Conservation (phyloP, 1,140 invertebrate species). For the Gryon sp. region DNA sequence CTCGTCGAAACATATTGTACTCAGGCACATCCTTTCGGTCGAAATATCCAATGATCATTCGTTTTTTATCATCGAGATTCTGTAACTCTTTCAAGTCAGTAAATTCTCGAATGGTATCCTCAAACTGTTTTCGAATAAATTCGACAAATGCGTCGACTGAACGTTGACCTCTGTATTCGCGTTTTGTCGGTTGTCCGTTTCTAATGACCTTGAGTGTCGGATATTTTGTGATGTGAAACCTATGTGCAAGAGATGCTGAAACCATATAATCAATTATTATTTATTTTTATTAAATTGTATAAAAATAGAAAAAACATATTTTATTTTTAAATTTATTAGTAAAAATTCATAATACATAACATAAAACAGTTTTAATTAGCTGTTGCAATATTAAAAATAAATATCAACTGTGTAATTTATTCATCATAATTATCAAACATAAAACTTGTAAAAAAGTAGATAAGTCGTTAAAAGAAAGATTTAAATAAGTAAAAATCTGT, state of each 20-base stretch:
- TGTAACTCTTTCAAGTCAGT: conserved; percentile 86
- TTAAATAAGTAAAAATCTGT: too few species aligned
- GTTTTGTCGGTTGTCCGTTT: conserved; percentile 95
- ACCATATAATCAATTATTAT: conserved; percentile 42
- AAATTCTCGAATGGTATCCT: conserved; percentile 93
- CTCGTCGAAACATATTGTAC: conserved; percentile 89
- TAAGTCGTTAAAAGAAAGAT: too few species aligned
- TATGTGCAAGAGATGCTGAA: conserved; percentile 87
- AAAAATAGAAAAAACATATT: too few species aligned
- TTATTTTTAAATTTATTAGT: too few species aligned
- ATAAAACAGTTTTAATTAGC: too few species aligned
- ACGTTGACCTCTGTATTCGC: conserved; percentile 94
- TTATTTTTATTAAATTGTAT: conserved; percentile 8
- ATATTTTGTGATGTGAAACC: conserved; percentile 98
- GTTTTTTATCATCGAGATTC: conserved; percentile 91
- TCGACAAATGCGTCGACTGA: conserved; percentile 91
- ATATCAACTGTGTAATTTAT: too few species aligned
- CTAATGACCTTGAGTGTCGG: conserved; percentile 98
- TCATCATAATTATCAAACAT: too few species aligned
- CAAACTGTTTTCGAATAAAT: conserved; percentile 94
- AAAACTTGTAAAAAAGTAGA: too few species aligned
- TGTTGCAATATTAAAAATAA: too few species aligned
- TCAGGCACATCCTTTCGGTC: conserved; percentile 88
- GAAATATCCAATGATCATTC: conserved; percentile 97
- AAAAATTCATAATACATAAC: too few species aligned